Percentiles rank a stretch among this genome's conserved stretches.
These are phyloP conservation scores for Gallinago paraguaiae DNA, from an alignment of 2,113 vertebrate species.

Conservation along the genomic window DNA sequence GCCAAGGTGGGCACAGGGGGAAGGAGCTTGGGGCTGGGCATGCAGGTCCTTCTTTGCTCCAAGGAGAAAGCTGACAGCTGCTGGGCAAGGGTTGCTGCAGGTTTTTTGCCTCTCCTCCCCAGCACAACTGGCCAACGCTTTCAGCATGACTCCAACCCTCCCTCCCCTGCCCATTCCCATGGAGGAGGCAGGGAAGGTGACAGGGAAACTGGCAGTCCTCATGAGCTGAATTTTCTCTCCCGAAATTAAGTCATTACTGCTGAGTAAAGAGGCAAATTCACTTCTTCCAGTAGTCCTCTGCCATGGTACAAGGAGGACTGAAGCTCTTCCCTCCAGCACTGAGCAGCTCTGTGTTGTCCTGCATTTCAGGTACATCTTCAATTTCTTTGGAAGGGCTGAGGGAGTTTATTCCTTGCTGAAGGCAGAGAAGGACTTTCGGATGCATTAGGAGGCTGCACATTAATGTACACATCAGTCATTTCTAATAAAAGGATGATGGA, in stretches of 20 bases:
- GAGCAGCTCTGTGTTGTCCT: neutral
- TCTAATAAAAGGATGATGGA: accelerated
- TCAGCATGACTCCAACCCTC: neutral
- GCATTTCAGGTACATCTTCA: neutral
- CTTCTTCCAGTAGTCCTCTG: neutral
- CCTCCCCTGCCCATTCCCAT: neutral
- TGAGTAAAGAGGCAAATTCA: neutral
- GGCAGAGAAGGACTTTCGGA: neutral
- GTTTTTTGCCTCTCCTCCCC: neutral
- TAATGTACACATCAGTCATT: neutral
- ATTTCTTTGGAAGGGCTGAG: neutral
- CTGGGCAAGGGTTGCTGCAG: neutral
- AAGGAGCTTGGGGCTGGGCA: neutral
- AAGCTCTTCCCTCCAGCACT: neutral
- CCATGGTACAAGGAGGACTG: accelerated
- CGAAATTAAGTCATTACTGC: neutral
- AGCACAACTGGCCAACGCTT: neutral
- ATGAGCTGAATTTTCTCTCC: neutral
- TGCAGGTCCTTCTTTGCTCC: neutral
- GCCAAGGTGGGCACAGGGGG: neutral
- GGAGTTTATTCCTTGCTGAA: neutral
- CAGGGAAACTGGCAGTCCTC: neutral
- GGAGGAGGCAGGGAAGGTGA: neutral
- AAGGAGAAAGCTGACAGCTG: neutral
- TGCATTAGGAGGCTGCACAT: neutral